Percentiles rank a stretch among this genome's conserved stretches.
Conservation (phyloP, 2,113 vertebrate genomes). For the Boulengeromyrus knoepffleri region DNA sequence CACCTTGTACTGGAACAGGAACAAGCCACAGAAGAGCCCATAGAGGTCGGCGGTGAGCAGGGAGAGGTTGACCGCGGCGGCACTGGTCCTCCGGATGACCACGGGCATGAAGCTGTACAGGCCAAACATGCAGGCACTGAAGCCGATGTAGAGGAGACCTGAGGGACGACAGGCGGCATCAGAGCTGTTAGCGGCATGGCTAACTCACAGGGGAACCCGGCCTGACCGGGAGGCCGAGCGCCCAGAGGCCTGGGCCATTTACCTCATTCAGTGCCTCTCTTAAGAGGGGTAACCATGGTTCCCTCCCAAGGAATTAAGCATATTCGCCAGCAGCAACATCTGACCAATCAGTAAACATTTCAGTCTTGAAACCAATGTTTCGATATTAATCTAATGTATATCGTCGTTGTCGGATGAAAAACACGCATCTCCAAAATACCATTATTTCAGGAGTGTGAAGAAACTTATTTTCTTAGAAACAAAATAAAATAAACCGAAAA, state of each 20-base stretch:
- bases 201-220: neutral
- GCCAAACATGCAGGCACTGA: slow-evolving; percentile 90
- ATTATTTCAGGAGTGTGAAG: neutral
- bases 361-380: neutral
- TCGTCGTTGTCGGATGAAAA: neutral
- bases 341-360: neutral
- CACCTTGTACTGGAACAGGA: slow-evolving; percentile 95
- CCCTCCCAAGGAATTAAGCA: neutral
- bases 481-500: neutral
- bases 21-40: slow-evolving; percentile 85
- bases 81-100: slow-evolving; percentile 87
- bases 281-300: neutral
- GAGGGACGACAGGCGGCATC: slow-evolving; percentile 27
- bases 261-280: neutral
- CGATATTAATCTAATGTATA: neutral
- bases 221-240: neutral
- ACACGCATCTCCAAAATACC: neutral
- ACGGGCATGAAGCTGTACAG: slow-evolving; percentile 95
- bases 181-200: neutral
- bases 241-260: neutral
- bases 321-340: neutral
- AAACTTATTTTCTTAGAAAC: neutral
- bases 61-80: slow-evolving; percentile 84
- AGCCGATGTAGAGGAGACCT: slow-evolving; percentile 86
- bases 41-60: slow-evolving; percentile 87